phyloP scores from a whole-genome alignment of 2,797 vertebrate genomes.

The Malurus leucopterus region DNA sequence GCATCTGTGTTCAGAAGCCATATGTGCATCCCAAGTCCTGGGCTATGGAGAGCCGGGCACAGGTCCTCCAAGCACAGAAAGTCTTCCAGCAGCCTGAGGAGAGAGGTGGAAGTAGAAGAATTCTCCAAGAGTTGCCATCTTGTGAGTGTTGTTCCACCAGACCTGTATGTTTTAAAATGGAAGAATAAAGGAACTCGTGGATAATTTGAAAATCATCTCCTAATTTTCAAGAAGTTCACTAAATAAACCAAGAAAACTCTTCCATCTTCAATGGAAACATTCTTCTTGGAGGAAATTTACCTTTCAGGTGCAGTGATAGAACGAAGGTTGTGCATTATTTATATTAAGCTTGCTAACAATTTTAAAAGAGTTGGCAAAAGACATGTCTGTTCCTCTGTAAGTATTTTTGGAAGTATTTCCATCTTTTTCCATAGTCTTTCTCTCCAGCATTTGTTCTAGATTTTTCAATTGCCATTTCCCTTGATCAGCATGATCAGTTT shows the following conservation, averaged over 20 bases:
- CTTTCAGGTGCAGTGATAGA: neutral
- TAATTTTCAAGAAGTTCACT: neutral
- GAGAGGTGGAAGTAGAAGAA: neutral
- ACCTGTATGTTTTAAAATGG: neutral
- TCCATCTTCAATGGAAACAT: neutral
- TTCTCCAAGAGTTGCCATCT: neutral
- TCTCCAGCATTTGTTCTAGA: neutral
- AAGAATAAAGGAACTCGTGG: neutral
- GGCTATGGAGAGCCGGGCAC: neutral
- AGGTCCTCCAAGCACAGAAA: neutral
- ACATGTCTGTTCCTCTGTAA: neutral
- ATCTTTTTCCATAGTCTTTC: neutral
- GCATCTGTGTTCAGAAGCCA: neutral
- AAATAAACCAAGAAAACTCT: fast-evolving
- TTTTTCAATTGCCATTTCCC: neutral
- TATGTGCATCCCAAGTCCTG: neutral
- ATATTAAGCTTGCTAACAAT: neutral
- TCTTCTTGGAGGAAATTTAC: neutral
- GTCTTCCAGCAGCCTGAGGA: neutral
- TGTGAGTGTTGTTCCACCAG: neutral
- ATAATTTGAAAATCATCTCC: neutral
- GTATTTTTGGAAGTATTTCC: neutral
- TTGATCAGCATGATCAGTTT: neutral
- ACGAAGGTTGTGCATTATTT: neutral
- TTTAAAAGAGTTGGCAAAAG: neutral